These are phyloP conservation scores for Perca schrenkii DNA, from an alignment of 2,113 vertebrate genomes.

Conservation along the genomic window DNA sequence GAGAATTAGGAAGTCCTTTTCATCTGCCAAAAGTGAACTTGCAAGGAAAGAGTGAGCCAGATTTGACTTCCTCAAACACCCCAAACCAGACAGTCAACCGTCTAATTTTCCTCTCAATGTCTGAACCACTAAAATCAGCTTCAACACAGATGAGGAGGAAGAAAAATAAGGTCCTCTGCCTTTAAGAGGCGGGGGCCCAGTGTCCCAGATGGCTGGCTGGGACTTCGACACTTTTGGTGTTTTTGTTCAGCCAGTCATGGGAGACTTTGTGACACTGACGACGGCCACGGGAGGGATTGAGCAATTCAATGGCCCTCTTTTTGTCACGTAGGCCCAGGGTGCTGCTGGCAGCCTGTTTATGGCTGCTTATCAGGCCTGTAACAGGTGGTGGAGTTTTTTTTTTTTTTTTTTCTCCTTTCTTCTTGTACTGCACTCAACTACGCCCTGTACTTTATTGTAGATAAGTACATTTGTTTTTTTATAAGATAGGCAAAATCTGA, in stretches of 20 bases:
- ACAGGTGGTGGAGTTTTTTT: conserved; percentile 39
- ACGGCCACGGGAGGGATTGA: conserved; percentile 65
- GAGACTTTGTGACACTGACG: conserved; percentile 71
- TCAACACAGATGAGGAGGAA: neutral
- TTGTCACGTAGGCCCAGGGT: conserved; percentile 74
- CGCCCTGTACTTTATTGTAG: neutral
- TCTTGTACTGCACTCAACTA: neutral
- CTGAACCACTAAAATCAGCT: conserved; percentile 20
- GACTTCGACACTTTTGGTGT: conserved; percentile 67
- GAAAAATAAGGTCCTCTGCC: conserved; percentile 46
- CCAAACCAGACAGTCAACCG: neutral
- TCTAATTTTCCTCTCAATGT: conserved; percentile 1
- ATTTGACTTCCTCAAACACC: conserved; percentile 6
- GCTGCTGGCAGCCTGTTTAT: conserved; percentile 62
- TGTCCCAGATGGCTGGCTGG: conserved; percentile 73
- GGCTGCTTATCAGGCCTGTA: conserved; percentile 70
- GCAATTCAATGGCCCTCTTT: conserved; percentile 66
- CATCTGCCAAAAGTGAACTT: neutral
- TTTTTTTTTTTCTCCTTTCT: conserved; percentile 18
- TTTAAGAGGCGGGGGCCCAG: conserved; percentile 74
- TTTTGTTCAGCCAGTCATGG: conserved; percentile 75
- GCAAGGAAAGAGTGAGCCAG: neutral
- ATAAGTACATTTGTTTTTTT: neutral
- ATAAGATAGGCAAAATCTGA: neutral
- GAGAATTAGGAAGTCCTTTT: neutral